Conservation (phyloP, 2,113 vertebrate species). For the Electrona antarctica region DNA sequence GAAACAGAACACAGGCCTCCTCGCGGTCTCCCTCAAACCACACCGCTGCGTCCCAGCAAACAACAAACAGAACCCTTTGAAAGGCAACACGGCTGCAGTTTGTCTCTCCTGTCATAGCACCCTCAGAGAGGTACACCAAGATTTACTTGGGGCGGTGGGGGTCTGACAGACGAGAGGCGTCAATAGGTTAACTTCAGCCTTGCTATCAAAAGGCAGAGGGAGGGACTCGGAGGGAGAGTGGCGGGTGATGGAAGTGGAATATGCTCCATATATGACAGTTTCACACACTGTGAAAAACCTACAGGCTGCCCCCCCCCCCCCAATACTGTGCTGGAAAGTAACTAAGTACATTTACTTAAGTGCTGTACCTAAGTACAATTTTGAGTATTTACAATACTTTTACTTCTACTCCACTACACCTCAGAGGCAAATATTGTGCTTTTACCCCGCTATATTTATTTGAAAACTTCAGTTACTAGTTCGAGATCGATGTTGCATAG, state of each 20-base stretch:
- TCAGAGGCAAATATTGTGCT: too few relatives aligned
- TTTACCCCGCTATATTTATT: too few relatives aligned
- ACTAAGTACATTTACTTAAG: too few relatives aligned
- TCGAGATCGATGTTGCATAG: too few relatives aligned
- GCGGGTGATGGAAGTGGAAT: not conserved
- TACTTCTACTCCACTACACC: too few relatives aligned
- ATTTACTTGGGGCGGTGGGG: not conserved
- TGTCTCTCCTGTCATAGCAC: conserved; percentile 17
- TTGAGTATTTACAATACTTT: too few relatives aligned
- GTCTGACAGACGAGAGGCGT: not conserved
- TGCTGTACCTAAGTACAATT: too few relatives aligned
- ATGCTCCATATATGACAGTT: too few relatives aligned
- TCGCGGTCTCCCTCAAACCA: conserved; percentile 21
- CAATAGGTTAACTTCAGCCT: not conserved
- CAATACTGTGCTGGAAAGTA: too few relatives aligned
- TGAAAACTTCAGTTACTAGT: too few relatives aligned
- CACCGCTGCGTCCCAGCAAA: conserved; percentile 18
- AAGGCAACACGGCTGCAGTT: not conserved
- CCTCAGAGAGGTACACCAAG: conserved; percentile 4
- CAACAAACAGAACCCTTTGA: conserved; percentile 9
- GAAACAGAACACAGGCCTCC: conserved; percentile 18
- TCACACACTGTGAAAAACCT: too few relatives aligned
- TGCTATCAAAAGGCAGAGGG: not conserved
- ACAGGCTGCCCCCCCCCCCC: too few relatives aligned
- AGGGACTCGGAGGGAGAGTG: not conserved